These are phyloP conservation scores for Plectrocnemia conspersa DNA, from an alignment of 1,140 invertebrate species.

Conservation along the genomic window DNA sequence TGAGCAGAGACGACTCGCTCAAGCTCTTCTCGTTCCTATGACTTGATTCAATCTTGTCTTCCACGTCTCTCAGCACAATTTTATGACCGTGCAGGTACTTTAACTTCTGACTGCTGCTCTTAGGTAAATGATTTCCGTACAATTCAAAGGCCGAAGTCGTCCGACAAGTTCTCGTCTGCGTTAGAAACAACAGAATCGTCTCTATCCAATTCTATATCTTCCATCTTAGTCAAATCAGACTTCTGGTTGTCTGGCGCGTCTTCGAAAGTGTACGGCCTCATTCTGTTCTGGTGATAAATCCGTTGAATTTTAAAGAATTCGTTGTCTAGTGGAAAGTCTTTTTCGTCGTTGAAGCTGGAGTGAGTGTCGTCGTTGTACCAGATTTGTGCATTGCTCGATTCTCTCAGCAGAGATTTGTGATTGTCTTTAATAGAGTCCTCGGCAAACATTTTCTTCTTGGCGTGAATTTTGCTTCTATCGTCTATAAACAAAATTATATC, in stretches of 20 bases:
- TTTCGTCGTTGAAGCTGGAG: constrained; percentile 23
- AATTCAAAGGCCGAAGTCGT: neutral
- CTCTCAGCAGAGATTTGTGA: too few species aligned
- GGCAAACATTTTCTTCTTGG: too few species aligned
- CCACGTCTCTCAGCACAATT: constrained; percentile 6
- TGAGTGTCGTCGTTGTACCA: neutral
- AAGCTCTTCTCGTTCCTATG: neutral
- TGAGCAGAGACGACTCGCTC: neutral
- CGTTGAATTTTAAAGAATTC: constrained; percentile 29
- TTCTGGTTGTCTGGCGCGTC: constrained; percentile 10
- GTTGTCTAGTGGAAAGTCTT: constrained; percentile 23
- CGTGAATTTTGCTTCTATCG: too few species aligned
- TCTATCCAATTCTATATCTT: constrained; percentile 20
- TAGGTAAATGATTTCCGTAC: neutral
- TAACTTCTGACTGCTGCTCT: neutral
- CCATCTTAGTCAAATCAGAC: constrained; percentile 5
- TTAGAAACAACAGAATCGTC: constrained; percentile 26
- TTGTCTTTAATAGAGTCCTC: neutral
- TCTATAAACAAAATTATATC: too few species aligned
- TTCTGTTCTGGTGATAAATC: constrained; percentile 32
- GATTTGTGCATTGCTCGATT: too few species aligned
- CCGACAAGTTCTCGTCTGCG: constrained; percentile 12
- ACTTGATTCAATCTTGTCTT: constrained; percentile 10
- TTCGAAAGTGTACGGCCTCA: constrained; percentile 6
- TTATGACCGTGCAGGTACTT: constrained; percentile 4